These are phyloP conservation scores for Beroe forskalii DNA, from an alignment of 37 sponge, comb jelly and placozoan species.

Conservation along the genomic window DNA sequence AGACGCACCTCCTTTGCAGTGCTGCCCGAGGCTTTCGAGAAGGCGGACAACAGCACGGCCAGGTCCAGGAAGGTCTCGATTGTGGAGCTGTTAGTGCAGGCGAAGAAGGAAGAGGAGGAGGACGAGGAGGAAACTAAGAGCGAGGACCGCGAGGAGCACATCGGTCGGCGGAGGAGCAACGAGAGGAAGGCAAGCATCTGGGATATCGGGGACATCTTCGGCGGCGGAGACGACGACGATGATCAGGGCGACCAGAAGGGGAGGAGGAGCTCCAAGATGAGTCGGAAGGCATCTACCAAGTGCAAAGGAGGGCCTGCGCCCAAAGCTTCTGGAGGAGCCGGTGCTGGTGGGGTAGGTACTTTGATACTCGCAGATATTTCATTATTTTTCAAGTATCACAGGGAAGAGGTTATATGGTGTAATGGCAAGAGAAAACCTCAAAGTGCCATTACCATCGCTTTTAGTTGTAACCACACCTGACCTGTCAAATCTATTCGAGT, in stretches of 20 bases:
- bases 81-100: background rate
- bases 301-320: background rate
- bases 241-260: background rate
- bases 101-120: conserved; percentile 25
- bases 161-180: background rate
- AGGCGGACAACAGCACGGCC: background rate
- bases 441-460: too few relatives aligned
- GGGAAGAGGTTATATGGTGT: too few relatives aligned
- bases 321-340: background rate
- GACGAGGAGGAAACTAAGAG: background rate
- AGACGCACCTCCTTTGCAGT: background rate
- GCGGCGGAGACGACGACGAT: background rate
- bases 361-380: too few relatives aligned
- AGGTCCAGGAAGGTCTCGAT: conserved; percentile 25
- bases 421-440: too few relatives aligned
- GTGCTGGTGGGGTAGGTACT: background rate
- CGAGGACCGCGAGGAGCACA: background rate
- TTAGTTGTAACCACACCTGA: too few relatives aligned
- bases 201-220: background rate
- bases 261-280: background rate
- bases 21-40: background rate
- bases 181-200: background rate
- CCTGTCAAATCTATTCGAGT: too few relatives aligned
- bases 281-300: background rate
- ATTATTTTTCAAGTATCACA: too few relatives aligned